Percentiles rank a stretch among this genome's conserved stretches.
Conservation (phyloP, 2,888 invertebrate genomes). For the Thysanoteuthis rhombus region DNA sequence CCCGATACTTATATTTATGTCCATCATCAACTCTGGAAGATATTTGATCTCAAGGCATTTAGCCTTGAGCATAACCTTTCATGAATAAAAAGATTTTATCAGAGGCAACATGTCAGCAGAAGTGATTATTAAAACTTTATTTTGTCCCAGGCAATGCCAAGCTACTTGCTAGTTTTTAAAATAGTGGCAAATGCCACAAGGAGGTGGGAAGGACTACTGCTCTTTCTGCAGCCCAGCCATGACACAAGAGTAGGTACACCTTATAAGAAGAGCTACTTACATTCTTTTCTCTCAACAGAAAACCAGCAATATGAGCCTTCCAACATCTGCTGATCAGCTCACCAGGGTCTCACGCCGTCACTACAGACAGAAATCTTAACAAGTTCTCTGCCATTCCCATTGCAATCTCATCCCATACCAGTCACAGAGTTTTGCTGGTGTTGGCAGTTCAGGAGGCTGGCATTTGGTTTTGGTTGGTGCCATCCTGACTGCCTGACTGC, state of each 20-base stretch:
- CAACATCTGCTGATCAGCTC: neutral
- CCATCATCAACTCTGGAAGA: too few species aligned
- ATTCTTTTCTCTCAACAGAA: neutral
- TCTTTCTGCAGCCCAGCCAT: neutral
- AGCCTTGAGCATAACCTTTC: too few species aligned
- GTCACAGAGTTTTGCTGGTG: neutral
- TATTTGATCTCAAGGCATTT: too few species aligned
- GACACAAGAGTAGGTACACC: neutral
- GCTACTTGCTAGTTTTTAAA: neutral
- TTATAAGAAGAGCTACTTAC: neutral
- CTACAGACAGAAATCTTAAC: constrained; percentile 1
- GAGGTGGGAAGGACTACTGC: neutral
- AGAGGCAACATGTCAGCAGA: too few species aligned
- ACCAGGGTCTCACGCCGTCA: neutral
- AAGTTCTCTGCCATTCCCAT: neutral
- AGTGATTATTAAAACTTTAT: neutral
- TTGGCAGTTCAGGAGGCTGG: constrained; percentile 12
- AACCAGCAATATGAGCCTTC: neutral
- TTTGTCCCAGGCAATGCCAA: neutral
- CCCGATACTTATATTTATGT: too few species aligned
- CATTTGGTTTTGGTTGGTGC: neutral
- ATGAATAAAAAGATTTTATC: too few species aligned
- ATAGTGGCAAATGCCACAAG: neutral
- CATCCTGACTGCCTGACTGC: neutral
- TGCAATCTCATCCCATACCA: constrained; percentile 12